Conservation (phyloP, 2,888 invertebrate genomes). For the Lasioglossum villosulum region DNA sequence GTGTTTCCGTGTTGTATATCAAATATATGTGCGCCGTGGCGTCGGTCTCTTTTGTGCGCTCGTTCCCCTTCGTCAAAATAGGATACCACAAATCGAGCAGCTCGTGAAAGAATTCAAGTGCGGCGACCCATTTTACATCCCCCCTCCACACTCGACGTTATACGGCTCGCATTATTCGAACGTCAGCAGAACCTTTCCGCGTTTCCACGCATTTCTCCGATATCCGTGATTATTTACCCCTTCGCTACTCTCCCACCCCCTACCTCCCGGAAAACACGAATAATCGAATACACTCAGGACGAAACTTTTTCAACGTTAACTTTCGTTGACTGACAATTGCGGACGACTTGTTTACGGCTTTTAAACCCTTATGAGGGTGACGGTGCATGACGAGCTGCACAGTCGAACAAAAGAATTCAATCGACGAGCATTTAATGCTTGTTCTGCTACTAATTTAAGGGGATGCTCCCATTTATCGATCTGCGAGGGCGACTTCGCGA, state of each 20-base stretch:
- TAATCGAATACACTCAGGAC: slow-evolving; percentile 16
- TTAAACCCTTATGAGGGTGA: neutral
- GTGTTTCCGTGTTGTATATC: slow-evolving; percentile 32
- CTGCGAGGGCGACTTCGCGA: neutral
- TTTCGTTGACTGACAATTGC: neutral
- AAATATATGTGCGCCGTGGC: slow-evolving; percentile 39
- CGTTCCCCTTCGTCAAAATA: slow-evolving; percentile 38
- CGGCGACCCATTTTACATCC: slow-evolving; percentile 50
- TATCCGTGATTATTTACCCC: slow-evolving; percentile 8
- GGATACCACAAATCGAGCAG: slow-evolving; percentile 42
- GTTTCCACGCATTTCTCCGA: slow-evolving; percentile 27
- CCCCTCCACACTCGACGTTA: slow-evolving; percentile 5
- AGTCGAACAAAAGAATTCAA: neutral
- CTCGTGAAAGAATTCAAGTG: slow-evolving; percentile 42
- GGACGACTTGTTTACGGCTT: neutral
- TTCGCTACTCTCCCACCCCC: neutral
- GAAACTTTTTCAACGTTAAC: slow-evolving; percentile 13
- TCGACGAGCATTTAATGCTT: neutral
- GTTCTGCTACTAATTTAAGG: neutral
- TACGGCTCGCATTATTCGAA: slow-evolving; percentile 43
- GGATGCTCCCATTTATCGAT: neutral
- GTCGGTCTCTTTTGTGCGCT: slow-evolving; percentile 1
- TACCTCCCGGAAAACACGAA: slow-evolving; percentile 12
- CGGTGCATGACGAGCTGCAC: neutral
- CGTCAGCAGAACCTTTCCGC: slow-evolving; percentile 32